Evolutionary conservation across 2,113 vertebrate genomes (phyloP).

Genomic region (Lepus americanus): DNA sequence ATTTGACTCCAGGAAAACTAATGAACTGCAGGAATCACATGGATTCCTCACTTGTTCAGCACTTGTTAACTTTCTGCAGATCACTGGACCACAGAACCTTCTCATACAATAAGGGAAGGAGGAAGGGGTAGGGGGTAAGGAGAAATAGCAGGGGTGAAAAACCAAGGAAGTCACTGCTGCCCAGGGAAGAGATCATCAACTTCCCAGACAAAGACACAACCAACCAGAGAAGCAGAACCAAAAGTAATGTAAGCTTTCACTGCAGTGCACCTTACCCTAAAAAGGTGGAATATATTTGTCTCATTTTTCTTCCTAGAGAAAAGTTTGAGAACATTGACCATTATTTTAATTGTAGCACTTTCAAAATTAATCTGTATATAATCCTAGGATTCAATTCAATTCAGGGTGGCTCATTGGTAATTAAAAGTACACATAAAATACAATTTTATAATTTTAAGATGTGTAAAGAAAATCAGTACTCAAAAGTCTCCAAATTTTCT

Average conservation of each 20-base stretch:
- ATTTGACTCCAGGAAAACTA: slow-evolving; percentile 79
- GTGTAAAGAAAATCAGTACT: not conserved
- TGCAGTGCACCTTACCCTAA: not conserved
- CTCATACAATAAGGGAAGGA: not conserved
- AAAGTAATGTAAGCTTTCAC: not conserved
- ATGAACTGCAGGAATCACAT: slow-evolving; percentile 75
- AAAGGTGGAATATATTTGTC: not conserved
- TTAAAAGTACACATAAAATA: not conserved
- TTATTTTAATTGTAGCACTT: not conserved
- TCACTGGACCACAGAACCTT: slow-evolving; percentile 32
- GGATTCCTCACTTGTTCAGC: slow-evolving; percentile 68
- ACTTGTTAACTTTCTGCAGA: slow-evolving; percentile 65
- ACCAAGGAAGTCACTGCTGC: not conserved
- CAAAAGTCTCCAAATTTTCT: not conserved
- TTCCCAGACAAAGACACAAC: not conserved
- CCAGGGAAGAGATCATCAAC: not conserved
- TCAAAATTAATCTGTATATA: slow-evolving; percentile 7
- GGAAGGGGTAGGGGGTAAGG: not conserved
- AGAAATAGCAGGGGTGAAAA: not conserved
- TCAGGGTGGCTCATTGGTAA: not conserved
- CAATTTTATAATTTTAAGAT: not conserved
- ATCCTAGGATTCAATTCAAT: not conserved
- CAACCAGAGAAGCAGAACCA: not conserved
- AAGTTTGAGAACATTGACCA: not conserved
- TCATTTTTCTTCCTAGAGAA: not conserved